Percentiles rank a stretch among this genome's conserved stretches.
Evolutionary conservation across 2,113 vertebrate species (phyloP).

Genomic region (Addax nasomaculatus): DNA sequence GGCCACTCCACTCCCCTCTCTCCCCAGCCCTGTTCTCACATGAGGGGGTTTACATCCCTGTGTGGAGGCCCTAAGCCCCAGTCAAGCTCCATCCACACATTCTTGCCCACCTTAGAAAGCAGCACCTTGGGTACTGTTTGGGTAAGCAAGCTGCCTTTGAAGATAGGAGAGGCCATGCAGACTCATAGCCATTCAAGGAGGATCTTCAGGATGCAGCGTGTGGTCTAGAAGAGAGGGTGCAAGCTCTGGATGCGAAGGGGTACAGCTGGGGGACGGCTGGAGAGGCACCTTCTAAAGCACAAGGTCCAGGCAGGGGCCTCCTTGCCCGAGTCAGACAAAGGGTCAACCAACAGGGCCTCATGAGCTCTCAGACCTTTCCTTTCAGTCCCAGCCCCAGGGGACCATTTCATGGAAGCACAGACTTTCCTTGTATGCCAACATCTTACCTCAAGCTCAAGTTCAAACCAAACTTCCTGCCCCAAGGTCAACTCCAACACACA

Average conservation of each 20-base stretch:
- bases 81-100: neutral
- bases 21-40: neutral
- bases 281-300: neutral
- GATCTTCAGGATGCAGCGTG: neutral
- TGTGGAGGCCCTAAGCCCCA: neutral
- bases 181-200: neutral
- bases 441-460: neutral
- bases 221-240: neutral
- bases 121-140: neutral
- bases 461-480: neutral
- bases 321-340: neutral
- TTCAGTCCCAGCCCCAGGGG: neutral
- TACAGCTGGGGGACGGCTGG: neutral
- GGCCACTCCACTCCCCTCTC: neutral
- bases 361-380: neutral
- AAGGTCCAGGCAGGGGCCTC: neutral
- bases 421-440: neutral
- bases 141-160: neutral
- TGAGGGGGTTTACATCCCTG: neutral
- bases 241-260: neutral
- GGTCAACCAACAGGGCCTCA: accelerated
- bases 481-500: neutral
- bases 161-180: neutral
- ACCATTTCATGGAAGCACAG: neutral
- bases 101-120: neutral